Percentiles rank a stretch among this genome's conserved stretches.
Evolutionary conservation across 1,140 invertebrate genomes (phyloP).

Genomic region (Macrostomum lignano): DNA sequence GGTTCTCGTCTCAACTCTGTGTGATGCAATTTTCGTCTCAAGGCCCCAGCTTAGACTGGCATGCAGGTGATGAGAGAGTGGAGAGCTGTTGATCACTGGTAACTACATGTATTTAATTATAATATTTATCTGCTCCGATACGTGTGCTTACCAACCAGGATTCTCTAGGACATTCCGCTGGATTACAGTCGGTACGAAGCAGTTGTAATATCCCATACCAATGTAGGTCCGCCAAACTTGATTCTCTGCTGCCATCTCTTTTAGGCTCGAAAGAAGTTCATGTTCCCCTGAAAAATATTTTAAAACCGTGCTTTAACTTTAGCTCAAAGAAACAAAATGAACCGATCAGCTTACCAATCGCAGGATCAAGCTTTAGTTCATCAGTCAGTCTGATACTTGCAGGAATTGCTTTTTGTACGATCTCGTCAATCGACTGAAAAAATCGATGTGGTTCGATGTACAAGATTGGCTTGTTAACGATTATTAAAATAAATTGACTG

Average conservation of each 20-base stretch:
- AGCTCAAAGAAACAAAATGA: not conserved
- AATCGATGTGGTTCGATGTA: not conserved
- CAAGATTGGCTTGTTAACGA: too few species aligned
- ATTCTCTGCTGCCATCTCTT: conserved; percentile 50
- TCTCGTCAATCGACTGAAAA: not conserved
- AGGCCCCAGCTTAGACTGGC: not conserved
- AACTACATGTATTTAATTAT: not conserved
- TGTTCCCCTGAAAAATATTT: conserved; percentile 1
- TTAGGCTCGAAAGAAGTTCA: not conserved
- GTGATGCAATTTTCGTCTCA: not conserved
- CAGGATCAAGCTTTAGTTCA: not conserved
- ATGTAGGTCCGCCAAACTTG: conserved; percentile 80
- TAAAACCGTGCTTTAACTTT: not conserved
- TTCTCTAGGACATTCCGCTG: conserved; percentile 92
- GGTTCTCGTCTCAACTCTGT: not conserved
- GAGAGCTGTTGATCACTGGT: not conserved
- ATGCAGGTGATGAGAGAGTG: not conserved
- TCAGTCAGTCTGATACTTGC: not conserved
- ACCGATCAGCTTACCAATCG: not conserved
- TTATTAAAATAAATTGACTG: too few species aligned
- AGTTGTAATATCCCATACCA: conserved; percentile 93
- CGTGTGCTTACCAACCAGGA: conserved; percentile 56
- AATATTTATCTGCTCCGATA: not conserved
- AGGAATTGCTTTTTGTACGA: not conserved
- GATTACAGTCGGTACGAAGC: conserved; percentile 71